Conservation (phyloP, 1,140 invertebrate species). For the Aphelinus certus region DNA sequence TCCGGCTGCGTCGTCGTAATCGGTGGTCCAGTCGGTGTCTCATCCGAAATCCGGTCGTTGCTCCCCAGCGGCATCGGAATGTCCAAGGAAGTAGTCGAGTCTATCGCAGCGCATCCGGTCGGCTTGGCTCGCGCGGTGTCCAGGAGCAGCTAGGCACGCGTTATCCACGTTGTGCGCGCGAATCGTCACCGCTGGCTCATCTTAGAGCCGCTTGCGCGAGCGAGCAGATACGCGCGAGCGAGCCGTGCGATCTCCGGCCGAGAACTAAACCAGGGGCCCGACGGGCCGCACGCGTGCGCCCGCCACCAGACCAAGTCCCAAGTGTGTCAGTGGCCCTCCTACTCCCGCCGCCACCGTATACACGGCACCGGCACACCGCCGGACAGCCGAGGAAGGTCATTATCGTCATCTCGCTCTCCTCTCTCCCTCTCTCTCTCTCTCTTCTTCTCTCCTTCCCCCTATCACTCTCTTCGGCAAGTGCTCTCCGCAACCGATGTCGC, state of each 20-base stretch:
- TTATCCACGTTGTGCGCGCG: background rate
- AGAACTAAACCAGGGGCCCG: slow-evolving; percentile 61
- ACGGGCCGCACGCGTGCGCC: slow-evolving; percentile 25
- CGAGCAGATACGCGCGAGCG: slow-evolving; percentile 17
- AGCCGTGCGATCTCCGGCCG: slow-evolving; percentile 57
- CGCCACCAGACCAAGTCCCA: slow-evolving; percentile 49
- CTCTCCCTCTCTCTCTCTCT: slow-evolving; percentile 35
- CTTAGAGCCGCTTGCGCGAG: background rate
- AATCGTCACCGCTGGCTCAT: background rate
- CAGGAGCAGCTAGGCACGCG: too few species aligned
- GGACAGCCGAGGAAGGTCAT: slow-evolving; percentile 62
- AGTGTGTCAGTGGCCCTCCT: slow-evolving; percentile 66
- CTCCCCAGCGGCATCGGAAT: background rate
- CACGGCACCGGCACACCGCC: slow-evolving; percentile 10
- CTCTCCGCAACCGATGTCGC: too few species aligned
- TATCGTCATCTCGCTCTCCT: slow-evolving; percentile 55
- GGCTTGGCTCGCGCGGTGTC: background rate
- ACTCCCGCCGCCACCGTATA: slow-evolving; percentile 46
- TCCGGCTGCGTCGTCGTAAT: too few species aligned
- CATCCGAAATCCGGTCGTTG: slow-evolving; percentile 17
- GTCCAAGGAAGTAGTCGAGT: background rate
- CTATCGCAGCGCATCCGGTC: background rate
- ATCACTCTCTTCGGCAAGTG: slow-evolving; percentile 5
- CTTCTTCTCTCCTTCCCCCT: slow-evolving; percentile 31
- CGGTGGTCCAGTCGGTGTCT: background rate